Conservation (phyloP, 23 tunicate species). For the Ascidia mentula region DNA sequence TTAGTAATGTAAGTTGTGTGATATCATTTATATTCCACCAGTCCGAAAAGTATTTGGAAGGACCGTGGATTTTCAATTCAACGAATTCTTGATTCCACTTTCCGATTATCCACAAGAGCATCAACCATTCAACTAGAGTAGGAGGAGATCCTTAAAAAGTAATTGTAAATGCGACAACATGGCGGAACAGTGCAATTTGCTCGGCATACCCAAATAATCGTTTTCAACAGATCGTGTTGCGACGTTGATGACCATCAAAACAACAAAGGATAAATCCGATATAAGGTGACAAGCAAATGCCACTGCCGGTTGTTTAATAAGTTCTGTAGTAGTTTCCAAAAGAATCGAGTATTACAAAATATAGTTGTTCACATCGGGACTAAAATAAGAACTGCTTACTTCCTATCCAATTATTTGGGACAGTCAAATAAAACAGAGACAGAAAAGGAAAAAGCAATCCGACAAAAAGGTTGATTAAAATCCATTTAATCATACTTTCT, state of each 20-base stretch:
- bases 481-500: too few species aligned
- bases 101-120: neutral
- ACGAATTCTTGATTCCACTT: neutral
- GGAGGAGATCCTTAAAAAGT: neutral
- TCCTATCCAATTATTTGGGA: too few species aligned
- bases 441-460: too few species aligned
- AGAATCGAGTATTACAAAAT: too few species aligned
- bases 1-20: neutral
- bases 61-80: neutral
- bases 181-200: too few species aligned
- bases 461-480: too few species aligned
- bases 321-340: too few species aligned
- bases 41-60: neutral
- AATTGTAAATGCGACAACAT: too few species aligned
- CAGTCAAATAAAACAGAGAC: too few species aligned
- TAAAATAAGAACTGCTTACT: too few species aligned
- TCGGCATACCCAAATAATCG: slow-evolving; percentile 14
- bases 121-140: neutral
- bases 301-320: slow-evolving; percentile 37
- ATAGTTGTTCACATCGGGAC: too few species aligned
- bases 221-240: slow-evolving; percentile 12
- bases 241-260: slow-evolving; percentile 29
- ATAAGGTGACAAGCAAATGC: slow-evolving; percentile 71
- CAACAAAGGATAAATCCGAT: slow-evolving; percentile 58
- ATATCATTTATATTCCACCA: neutral